Conservation (phyloP, 1,140 invertebrate species). For the Apis laboriosa region DNA sequence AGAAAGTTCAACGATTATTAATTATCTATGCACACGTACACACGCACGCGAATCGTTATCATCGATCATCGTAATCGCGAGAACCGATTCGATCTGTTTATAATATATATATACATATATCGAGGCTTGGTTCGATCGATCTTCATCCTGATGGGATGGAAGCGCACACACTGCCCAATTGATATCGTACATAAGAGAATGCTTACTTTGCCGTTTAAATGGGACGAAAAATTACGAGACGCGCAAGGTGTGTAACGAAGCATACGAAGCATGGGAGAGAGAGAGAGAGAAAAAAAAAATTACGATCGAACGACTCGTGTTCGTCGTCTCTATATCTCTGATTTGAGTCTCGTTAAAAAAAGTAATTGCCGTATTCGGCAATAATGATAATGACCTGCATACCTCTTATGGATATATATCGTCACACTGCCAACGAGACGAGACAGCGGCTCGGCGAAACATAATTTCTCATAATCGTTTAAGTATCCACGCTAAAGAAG, state of each 20-base stretch:
- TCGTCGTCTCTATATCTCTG: no score
- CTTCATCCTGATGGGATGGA: not conserved
- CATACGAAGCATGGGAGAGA: no score
- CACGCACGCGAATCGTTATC: not conserved
- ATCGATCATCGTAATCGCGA: slow-evolving; percentile 9
- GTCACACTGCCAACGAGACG: slow-evolving; percentile 51
- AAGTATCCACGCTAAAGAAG: slow-evolving; percentile 11
- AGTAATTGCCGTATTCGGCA: no score
- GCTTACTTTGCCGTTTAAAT: not conserved
- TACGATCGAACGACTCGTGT: no score
- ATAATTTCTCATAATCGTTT: slow-evolving; percentile 5
- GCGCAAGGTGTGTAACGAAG: no score
- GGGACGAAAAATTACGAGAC: not conserved
- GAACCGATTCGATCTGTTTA: not conserved
- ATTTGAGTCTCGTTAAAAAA: no score
- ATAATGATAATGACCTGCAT: no score
- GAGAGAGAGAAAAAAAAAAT: no score
- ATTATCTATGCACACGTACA: slow-evolving; percentile 4
- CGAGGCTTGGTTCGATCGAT: not conserved
- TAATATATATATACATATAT: not conserved
- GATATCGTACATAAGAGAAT: not conserved
- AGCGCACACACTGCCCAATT: slow-evolving; percentile 1
- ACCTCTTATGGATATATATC: not conserved
- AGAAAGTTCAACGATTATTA: slow-evolving; percentile 37
- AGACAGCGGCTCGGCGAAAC: slow-evolving; percentile 29